These are phyloP conservation scores for Spatula versicolor DNA, from an alignment of 2,797 vertebrate genomes.

Conservation along the genomic window DNA sequence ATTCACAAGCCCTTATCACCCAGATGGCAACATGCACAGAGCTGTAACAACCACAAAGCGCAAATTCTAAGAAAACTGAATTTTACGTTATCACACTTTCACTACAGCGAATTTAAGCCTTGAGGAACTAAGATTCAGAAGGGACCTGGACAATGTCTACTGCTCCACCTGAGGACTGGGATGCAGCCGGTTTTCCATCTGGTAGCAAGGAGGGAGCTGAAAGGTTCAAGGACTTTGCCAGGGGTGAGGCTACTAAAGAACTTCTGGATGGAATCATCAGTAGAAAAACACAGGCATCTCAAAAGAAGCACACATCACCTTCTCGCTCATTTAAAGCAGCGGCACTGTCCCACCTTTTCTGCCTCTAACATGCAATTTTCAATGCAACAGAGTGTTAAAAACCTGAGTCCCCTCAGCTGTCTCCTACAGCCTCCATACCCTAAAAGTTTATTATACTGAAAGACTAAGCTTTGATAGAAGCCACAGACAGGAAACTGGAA, in stretches of 20 bases:
- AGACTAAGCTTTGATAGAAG: neutral
- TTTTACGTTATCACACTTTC: neutral
- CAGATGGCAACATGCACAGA: neutral
- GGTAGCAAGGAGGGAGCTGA: neutral
- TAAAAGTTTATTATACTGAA: neutral
- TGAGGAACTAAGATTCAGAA: neutral
- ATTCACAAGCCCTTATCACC: neutral
- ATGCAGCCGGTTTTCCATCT: accelerated
- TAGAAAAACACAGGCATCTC: neutral
- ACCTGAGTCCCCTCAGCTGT: neutral
- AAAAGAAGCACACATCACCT: neutral
- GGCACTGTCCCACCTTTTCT: neutral
- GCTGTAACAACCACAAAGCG: neutral
- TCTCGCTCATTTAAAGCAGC: neutral
- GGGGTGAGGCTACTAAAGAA: neutral
- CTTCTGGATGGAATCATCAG: neutral
- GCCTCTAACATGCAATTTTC: neutral
- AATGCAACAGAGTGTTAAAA: neutral
- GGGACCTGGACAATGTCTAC: accelerated
- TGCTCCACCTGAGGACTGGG: neutral
- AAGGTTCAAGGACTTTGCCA: neutral
- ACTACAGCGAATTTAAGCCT: neutral
- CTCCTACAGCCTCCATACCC: neutral
- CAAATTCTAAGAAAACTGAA: neutral
- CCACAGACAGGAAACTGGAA: neutral